Evolutionary conservation across 2,797 vertebrate genomes (phyloP), one percentile per base, ranked within the genome.

Genomic region (Siniperca undulata): DNA sequence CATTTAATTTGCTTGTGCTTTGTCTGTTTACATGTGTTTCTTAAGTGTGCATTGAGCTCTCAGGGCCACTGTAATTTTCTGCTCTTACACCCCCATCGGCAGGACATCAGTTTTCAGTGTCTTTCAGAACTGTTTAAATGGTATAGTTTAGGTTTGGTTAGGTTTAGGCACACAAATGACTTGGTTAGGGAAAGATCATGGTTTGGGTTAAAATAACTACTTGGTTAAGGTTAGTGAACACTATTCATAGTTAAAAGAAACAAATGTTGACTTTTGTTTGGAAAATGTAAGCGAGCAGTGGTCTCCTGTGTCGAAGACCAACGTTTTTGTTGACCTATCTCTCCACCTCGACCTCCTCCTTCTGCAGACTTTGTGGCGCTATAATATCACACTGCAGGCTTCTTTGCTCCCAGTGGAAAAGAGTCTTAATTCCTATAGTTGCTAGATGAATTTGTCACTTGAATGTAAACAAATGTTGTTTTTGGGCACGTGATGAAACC

Each of bases 241-340:
- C 2, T 59, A 10, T 58, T 73, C n/a, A 34, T 30, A 5, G 44
- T 60, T 22, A 52, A 77, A 36, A 64, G 4, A 78, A 62, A 53
- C 27, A 50, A 58, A 53, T 1, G 0, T 24, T 68, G 34, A n/a
- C 5, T 16, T 19, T 38, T 44, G 56, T 65, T 71, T 65, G 52
- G 30, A 42, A 59, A 56, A 3, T 56, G 8, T 7, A 38, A 58
- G n/a, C 3, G 3, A 67, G 34, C 53, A 50, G 30, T 48, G 22
- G 40, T 62, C 34, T 12, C 8, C 22, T 40, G 30, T 50, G 53
- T 50, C 1, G 0, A 36, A 14, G 7, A 36, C 22, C 46, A 59
- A 69, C 6, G 42, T n/a, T 71, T 71, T 65, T 27, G 34, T 36
- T 55, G 69, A 77, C 42, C 44, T n/a, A 53, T 60, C 34, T 24